Conservation (phyloP, 2,888 invertebrate species). For the Hypomecis punctinalis region DNA sequence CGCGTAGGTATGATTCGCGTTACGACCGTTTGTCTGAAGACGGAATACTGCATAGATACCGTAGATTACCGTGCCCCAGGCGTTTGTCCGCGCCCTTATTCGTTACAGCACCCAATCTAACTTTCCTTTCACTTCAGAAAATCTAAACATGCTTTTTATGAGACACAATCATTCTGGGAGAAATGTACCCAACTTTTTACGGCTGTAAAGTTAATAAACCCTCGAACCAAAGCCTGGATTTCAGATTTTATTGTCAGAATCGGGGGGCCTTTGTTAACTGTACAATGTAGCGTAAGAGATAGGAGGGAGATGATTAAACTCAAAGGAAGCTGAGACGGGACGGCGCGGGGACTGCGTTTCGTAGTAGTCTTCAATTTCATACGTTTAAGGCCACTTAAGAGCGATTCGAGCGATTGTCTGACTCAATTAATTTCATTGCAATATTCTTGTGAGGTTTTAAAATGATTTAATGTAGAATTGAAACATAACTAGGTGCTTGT, state of each 20-base stretch:
- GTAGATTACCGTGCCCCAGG: constrained; percentile 19
- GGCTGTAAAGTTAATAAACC: constrained; percentile 21
- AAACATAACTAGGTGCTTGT: no score
- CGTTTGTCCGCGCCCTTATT: constrained; percentile 33
- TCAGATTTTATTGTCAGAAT: constrained; percentile 29
- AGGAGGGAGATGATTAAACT: constrained; percentile 26
- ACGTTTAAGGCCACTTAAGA: constrained; percentile 1
- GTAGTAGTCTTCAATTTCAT: constrained; percentile 7
- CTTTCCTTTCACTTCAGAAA: constrained; percentile 24
- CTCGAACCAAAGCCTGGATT: constrained; percentile 26
- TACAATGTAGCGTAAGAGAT: constrained; percentile 32
- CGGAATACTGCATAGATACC: no score
- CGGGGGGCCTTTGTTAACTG: constrained; percentile 28
- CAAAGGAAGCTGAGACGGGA: constrained; percentile 9
- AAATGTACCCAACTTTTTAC: constrained; percentile 24
- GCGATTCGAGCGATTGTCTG: not conserved
- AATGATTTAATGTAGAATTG: no score
- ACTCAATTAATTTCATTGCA: no score
- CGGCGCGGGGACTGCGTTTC: constrained; percentile 5
- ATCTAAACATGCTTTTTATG: constrained; percentile 29
- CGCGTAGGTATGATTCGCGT: no score
- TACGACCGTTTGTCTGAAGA: no score
- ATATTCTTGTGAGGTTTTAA: no score
- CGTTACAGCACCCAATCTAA: constrained; percentile 35
- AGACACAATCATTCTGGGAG: constrained; percentile 22